These are phyloP conservation scores for Alauda arvensis DNA, from an alignment of 2,797 vertebrate genomes.

Conservation along the genomic window DNA sequence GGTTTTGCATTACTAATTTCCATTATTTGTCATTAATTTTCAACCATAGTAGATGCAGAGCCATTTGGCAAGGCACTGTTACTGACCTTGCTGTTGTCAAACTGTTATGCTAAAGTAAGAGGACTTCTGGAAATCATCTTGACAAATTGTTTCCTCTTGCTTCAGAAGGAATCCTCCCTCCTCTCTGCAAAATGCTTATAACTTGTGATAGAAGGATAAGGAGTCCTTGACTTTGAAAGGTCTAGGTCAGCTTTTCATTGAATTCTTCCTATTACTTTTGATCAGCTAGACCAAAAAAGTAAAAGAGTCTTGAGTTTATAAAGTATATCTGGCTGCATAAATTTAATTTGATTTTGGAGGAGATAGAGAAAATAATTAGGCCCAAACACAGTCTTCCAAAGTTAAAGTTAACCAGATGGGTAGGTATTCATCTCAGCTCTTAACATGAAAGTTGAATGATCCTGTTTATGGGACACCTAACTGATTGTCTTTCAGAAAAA, in stretches of 20 bases:
- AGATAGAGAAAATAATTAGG: neutral
- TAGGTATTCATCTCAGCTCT: neutral
- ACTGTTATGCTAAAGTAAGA: neutral
- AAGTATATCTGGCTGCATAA: neutral
- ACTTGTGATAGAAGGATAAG: neutral
- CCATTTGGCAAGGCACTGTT: neutral
- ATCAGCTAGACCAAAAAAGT: neutral
- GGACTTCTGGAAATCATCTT: neutral
- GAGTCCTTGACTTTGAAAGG: neutral
- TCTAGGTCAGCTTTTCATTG: neutral
- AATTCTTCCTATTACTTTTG: neutral
- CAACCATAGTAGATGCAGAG: neutral
- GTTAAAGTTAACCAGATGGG: neutral
- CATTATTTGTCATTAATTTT: neutral
- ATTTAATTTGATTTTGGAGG: neutral
- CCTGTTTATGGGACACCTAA: neutral
- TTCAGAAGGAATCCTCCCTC: neutral
- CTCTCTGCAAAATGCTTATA: neutral
- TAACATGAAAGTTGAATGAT: neutral
- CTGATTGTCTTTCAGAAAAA: neutral
- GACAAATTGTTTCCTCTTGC: neutral
- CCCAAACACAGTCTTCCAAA: neutral
- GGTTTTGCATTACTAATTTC: neutral
- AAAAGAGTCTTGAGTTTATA: neutral
- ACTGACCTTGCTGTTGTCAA: neutral